Conservation (phyloP, 2,888 invertebrate species). For the Drosophila kuntzei region DNA sequence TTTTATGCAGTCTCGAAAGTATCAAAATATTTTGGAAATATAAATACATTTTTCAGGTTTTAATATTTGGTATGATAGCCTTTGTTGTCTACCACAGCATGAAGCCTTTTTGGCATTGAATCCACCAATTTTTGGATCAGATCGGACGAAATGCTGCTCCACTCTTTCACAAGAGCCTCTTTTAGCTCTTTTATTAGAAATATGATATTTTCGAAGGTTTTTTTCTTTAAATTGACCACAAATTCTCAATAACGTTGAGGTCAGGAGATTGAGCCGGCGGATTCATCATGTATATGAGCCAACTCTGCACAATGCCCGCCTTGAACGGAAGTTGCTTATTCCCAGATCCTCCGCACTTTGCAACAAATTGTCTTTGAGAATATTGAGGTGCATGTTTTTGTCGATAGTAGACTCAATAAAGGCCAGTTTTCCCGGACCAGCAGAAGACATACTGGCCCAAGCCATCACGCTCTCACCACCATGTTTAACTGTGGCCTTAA, state of each 20-base stretch:
- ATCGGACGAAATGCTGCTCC: background rate
- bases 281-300: background rate
- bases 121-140: conserved; percentile 1
- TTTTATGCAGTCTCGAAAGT: too few relatives aligned
- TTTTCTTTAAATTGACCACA: conserved; percentile 7
- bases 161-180: background rate
- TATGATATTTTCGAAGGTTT: background rate
- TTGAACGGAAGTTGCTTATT: background rate
- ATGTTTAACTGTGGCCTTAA: conserved; percentile 29
- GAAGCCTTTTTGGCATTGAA: conserved; percentile 5
- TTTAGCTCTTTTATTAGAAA: conserved; percentile 2
- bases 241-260: conserved; percentile 13
- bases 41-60: too few relatives aligned
- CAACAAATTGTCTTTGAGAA: background rate
- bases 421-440: conserved; percentile 9
- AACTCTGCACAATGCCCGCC: background rate
- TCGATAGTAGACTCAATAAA: conserved; percentile 16
- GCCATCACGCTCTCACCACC: conserved; percentile 30
- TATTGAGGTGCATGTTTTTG: background rate
- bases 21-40: too few relatives aligned
- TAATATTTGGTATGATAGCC: too few relatives aligned
- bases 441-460: conserved; percentile 35
- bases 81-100: background rate
- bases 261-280: conserved; percentile 11
- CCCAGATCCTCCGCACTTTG: conserved; percentile 16